Base-by-base conservation (phyloP, 2,113 vertebrate species). In the Plectropomus leopardus region DNA sequence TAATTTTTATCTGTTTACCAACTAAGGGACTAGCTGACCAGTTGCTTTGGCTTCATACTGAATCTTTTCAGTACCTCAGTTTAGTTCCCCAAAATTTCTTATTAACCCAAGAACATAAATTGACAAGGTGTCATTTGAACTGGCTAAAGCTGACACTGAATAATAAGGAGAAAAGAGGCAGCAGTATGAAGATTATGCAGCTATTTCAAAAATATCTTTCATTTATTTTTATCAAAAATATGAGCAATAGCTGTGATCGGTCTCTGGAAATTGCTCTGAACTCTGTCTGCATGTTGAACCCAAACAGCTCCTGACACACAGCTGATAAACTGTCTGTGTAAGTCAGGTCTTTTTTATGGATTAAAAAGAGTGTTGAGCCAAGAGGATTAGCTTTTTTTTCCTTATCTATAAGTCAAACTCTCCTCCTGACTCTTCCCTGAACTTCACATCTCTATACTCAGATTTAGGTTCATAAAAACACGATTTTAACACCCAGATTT, bases 361-460 rank as follows among this genome's bases (percentile, higher is more conserved):
- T 61, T 78, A 17, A 77, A 50, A 21, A 53, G 26, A 32, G 21
- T 3, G 58, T n/a, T 7, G 58, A 28, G 50, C 26, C 2, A 6
- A 64, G 65, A 64, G 28, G 50, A 63, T 63, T 74, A 0, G 44
- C n/a, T n/a, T n/a, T 64, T 50, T 13, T 24, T 51, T 48, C 28
- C 47, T 78, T 55, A 45, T 72, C 68, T 47, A 23, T 21, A 5
- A 65, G 51, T 64, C n/a, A 7, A 65, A 58, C 60, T 69, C 17
- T 23, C 28, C 40, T 8, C 16, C 40, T 23, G 57, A 65, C 53
- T 75, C 34, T 26, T 23, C 45, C 23, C 47, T 45, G 24, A 53
- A 45, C 36, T 5, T 13, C 14, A 30, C 64, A n/a, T 34, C 26
- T 67, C 32, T 5, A n/a, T n/a, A 17, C n/a, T 17, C 8, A 3